Evolutionary conservation across 1,140 invertebrate species (phyloP).

Genomic region (Sitobion miscanthi): DNA sequence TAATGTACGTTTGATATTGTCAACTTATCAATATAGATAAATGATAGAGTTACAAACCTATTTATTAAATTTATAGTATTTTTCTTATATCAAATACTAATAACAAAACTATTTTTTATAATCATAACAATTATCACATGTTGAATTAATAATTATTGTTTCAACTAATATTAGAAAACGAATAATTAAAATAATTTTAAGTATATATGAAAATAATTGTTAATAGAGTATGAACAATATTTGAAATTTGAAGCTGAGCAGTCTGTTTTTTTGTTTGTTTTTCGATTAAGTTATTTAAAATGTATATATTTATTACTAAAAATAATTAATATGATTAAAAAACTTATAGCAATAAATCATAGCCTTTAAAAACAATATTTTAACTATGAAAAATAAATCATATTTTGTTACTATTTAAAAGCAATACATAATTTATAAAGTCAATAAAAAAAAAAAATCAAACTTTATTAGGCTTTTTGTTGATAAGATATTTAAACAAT

Average conservation of each 20-base stretch:
- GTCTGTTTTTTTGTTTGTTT: background rate
- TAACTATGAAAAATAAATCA: background rate
- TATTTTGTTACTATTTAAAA: constrained; percentile 31
- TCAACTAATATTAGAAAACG: background rate
- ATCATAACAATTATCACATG: constrained; percentile 53
- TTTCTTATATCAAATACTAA: constrained; percentile 14
- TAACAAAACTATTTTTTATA: constrained; percentile 21
- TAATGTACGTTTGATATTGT: background rate
- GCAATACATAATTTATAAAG: background rate
- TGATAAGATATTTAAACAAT: constrained; percentile 15
- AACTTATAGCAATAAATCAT: background rate
- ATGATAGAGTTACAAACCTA: background rate
- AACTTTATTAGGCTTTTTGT: background rate
- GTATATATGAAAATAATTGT: background rate
- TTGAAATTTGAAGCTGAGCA: background rate
- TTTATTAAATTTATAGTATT: background rate
- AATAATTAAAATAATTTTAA: constrained; percentile 20
- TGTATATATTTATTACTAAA: background rate
- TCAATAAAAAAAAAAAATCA: constrained; percentile 1
- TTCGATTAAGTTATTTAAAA: background rate
- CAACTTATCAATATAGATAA: constrained; percentile 10
- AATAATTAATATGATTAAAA: background rate
- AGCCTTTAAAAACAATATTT: background rate
- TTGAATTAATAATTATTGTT: constrained; percentile 23
- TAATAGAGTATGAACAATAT: background rate